Evolutionary conservation across 2,113 vertebrate species (phyloP).

Genomic region (Crotophaga sulcirostris): DNA sequence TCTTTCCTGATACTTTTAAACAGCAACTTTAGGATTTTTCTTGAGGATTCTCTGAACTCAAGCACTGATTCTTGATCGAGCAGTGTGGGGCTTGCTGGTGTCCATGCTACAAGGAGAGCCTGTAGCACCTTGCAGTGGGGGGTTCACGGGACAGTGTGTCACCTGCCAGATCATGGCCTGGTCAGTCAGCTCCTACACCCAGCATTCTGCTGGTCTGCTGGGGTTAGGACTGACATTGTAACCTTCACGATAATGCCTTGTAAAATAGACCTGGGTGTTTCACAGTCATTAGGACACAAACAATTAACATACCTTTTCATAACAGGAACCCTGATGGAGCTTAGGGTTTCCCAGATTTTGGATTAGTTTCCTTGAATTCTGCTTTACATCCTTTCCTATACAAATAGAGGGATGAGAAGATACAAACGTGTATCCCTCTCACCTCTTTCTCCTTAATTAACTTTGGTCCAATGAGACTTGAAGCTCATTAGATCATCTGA

Average conservation of each 20-base stretch:
- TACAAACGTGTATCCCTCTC: neutral
- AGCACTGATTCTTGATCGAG: neutral
- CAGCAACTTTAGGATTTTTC: neutral
- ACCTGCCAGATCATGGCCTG: neutral
- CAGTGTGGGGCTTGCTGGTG: fast-evolving
- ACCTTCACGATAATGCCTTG: fast-evolving
- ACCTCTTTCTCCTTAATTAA: neutral
- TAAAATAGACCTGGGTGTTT: neutral
- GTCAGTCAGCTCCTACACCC: neutral
- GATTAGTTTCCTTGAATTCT: neutral
- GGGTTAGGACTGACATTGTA: neutral
- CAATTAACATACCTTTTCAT: neutral
- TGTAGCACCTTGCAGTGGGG: neutral
- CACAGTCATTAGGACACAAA: neutral
- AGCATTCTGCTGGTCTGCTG: neutral
- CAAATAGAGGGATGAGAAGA: neutral
- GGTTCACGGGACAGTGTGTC: neutral
- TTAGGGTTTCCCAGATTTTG: neutral
- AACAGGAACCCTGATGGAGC: neutral
- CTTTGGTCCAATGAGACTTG: neutral
- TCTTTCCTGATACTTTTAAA: neutral
- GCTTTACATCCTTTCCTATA: neutral
- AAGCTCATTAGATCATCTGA: neutral
- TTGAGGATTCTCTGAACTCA: neutral
- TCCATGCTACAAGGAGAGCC: neutral